A percentile compares a stretch with the other conserved stretches of the same genome.
These are phyloP conservation scores for Gymnarchus niloticus DNA, from an alignment of 2,113 vertebrate genomes.

Conservation along the genomic window DNA sequence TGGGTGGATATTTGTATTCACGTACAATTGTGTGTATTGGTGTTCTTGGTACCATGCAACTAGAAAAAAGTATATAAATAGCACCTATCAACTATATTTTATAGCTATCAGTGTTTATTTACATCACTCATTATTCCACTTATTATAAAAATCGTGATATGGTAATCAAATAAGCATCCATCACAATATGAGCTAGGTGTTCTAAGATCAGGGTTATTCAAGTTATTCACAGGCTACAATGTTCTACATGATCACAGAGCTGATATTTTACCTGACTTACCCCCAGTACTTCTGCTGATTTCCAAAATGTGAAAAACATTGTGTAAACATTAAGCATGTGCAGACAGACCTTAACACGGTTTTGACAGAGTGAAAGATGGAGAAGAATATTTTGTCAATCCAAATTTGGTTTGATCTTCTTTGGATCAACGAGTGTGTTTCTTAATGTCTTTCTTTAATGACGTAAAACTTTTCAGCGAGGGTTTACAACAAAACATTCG, in stretches of 20 bases:
- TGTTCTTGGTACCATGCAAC: too few species aligned
- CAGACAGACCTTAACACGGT: background rate
- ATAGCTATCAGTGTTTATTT: background rate
- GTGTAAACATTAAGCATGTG: background rate
- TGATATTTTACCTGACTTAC: background rate
- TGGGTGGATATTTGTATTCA: too few species aligned
- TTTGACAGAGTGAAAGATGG: background rate
- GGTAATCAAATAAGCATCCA: background rate
- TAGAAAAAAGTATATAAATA: too few species aligned
- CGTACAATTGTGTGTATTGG: too few species aligned
- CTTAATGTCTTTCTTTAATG: background rate
- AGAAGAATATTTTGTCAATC: background rate
- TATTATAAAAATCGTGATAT: background rate
- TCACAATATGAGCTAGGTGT: background rate
- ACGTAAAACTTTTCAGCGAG: too few species aligned
- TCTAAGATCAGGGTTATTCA: background rate
- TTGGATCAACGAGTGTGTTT: background rate
- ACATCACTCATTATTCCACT: background rate
- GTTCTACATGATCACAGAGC: background rate
- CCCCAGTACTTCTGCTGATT: background rate
- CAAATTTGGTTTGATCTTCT: background rate
- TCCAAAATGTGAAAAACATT: background rate
- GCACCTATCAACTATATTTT: conserved; percentile 1
- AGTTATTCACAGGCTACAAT: background rate
- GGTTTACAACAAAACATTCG: too few species aligned